Percentiles rank a stretch among this genome's conserved stretches.
Evolutionary conservation across 2,113 vertebrate genomes (phyloP).

Genomic region (Casuarius casuarius): DNA sequence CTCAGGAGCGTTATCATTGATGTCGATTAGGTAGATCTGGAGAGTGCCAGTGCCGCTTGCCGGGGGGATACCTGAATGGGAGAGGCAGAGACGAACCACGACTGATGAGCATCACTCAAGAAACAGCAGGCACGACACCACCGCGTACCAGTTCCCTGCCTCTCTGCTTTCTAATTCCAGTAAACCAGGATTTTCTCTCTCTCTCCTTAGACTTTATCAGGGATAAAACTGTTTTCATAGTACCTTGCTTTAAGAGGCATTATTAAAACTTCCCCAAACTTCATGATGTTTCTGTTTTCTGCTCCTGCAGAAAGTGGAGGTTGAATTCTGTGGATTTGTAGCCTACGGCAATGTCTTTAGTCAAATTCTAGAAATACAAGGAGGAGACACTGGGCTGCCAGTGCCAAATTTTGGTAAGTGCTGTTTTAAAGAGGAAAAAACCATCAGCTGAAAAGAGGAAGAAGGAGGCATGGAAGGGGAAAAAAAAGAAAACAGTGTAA

Average conservation of each 20-base stretch:
- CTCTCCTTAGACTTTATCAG: neutral
- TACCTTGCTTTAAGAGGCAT: neutral
- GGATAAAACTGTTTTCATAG: conserved; percentile 20
- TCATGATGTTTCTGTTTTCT: neutral
- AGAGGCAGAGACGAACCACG: neutral
- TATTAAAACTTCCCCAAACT: conserved; percentile 8
- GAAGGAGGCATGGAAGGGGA: neutral
- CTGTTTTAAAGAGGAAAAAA: conserved; percentile 14
- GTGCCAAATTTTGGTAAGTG: neutral
- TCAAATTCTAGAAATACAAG: conserved; percentile 18
- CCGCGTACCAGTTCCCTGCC: fast-evolving
- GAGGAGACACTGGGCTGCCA: neutral
- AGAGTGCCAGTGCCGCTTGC: conserved; percentile 94
- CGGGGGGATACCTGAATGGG: conserved; percentile 83
- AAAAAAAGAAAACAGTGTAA: neutral
- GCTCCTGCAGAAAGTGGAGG: neutral
- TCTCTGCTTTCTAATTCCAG: neutral
- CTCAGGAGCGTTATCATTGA: conserved; percentile 94
- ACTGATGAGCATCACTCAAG: neutral
- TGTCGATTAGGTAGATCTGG: conserved; percentile 96
- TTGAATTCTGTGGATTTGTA: conserved; percentile 25
- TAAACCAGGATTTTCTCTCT: neutral
- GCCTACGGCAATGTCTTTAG: conserved; percentile 11
- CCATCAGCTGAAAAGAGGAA: neutral
- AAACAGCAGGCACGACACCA: fast-evolving